These are phyloP conservation scores for Seira sanloemensis DNA, from an alignment of 2,888 invertebrate species.

Conservation along the genomic window DNA sequence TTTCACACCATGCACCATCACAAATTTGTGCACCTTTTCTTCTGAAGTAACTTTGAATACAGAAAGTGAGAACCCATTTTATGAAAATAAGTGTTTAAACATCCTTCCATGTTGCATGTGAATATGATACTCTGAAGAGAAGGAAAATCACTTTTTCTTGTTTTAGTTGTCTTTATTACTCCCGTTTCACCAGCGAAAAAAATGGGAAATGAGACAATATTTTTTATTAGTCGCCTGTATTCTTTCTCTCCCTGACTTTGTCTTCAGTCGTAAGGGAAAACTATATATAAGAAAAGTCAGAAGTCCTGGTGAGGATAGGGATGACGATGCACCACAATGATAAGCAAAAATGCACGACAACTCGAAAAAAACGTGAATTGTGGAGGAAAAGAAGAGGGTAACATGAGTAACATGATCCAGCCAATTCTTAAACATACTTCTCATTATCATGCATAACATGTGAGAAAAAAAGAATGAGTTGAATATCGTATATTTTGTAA, in stretches of 20 bases:
- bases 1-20: constrained; percentile 47
- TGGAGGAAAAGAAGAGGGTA: constrained; percentile 32
- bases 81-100: constrained; percentile 18
- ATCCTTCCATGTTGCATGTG: background rate
- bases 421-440: background rate
- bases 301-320: constrained; percentile 15
- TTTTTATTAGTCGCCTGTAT: constrained; percentile 11
- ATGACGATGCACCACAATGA: constrained; percentile 29
- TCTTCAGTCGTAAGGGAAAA: too few species aligned
- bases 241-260: too few species aligned
- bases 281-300: background rate
- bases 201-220: constrained; percentile 16
- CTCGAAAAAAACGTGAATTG: background rate
- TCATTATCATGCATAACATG: constrained; percentile 45
- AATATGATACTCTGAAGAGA: background rate
- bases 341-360: constrained; percentile 18
- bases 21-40: background rate
- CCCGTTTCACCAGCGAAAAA: background rate
- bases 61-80: constrained; percentile 53
- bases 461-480: constrained; percentile 4
- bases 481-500: constrained; percentile 5
- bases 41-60: background rate
- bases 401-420: constrained; percentile 31
- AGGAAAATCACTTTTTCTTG: background rate
- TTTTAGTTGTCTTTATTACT: constrained; percentile 1